Percentiles rank a stretch among this genome's conserved stretches.
These are phyloP conservation scores for Leiothrix lutea DNA, from an alignment of 2,113 vertebrate species.

Conservation along the genomic window DNA sequence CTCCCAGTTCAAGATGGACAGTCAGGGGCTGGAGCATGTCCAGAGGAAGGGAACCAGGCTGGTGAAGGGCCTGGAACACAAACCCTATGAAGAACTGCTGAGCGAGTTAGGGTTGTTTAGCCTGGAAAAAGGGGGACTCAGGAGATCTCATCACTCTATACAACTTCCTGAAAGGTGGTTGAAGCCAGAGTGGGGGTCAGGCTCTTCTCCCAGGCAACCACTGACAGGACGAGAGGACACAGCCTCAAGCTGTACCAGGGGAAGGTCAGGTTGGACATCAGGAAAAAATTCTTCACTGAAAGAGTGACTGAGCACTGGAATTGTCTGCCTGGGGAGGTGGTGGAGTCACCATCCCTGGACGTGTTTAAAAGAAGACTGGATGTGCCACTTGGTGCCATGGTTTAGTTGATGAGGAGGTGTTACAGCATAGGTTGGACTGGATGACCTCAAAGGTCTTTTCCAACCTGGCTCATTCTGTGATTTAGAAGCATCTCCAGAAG, in stretches of 20 bases:
- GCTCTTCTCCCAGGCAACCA: fast-evolving
- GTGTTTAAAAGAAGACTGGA: neutral
- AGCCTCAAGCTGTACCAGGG: fast-evolving
- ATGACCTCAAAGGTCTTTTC: neutral
- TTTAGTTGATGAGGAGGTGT: too few species aligned
- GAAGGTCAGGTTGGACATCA: neutral
- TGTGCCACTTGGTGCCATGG: neutral
- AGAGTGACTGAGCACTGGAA: neutral
- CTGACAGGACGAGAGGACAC: fast-evolving
- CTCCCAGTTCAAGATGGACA: too few species aligned
- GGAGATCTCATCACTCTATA: neutral
- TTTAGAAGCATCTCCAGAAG: neutral
- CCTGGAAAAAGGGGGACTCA: neutral
- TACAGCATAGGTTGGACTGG: too few species aligned
- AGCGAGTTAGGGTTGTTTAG: neutral
- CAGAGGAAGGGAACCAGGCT: neutral
- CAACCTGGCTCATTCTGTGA: neutral
- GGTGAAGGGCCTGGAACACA: neutral
- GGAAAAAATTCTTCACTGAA: too few species aligned
- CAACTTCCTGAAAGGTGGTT: neutral
- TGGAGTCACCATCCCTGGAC: fast-evolving
- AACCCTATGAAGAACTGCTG: fast-evolving
- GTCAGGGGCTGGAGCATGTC: fast-evolving
- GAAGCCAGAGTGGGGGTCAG: fast-evolving
- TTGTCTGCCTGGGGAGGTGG: neutral